Conservation (phyloP, 2,888 invertebrate species). For the Tyria jacobaeae region DNA sequence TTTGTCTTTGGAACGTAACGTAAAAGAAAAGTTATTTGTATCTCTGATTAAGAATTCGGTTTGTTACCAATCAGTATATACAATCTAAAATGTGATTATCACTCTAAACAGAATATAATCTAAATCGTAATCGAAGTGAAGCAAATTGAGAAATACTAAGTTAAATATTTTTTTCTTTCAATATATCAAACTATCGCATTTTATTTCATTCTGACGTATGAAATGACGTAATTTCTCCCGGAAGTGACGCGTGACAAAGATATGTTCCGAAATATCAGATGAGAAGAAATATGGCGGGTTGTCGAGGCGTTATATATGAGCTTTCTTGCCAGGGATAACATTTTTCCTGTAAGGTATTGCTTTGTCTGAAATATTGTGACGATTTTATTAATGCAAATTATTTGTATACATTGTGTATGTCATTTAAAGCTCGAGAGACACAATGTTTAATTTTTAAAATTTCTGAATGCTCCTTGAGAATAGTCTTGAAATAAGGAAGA, state of each 20-base stretch:
- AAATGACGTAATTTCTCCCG: slow-evolving; percentile 36
- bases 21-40: background rate
- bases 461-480: no score
- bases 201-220: slow-evolving; percentile 33
- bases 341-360: background rate
- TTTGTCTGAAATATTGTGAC: slow-evolving; percentile 3
- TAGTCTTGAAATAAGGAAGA: no score
- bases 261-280: slow-evolving; percentile 11
- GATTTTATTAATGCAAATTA: background rate
- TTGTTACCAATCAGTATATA: no score
- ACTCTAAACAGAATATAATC: no score
- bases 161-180: background rate
- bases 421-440: no score
- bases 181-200: slow-evolving; percentile 19
- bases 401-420: background rate
- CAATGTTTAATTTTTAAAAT: no score
- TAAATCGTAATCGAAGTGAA: no score
- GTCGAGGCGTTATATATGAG: background rate
- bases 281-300: slow-evolving; percentile 4
- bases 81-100: background rate
- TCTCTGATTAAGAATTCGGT: no score
- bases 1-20: background rate
- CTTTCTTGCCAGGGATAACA: slow-evolving; percentile 3
- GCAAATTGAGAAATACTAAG: no score
- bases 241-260: slow-evolving; percentile 20